These are phyloP conservation scores for Zophobas atratus DNA, from an alignment of 1,140 invertebrate genomes.

Conservation along the genomic window DNA sequence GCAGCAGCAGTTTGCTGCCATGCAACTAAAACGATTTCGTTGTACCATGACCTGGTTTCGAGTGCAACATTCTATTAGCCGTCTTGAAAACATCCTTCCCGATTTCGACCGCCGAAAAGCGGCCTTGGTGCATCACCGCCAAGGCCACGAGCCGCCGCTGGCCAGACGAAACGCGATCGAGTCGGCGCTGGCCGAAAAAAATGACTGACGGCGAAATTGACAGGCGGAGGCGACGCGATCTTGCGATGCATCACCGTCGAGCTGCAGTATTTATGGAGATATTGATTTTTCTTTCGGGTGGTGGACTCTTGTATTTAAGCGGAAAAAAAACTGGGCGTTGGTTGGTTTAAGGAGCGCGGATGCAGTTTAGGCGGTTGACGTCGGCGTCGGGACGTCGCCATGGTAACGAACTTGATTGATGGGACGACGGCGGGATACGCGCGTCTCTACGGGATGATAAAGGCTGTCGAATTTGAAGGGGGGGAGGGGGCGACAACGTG, in stretches of 20 bases:
- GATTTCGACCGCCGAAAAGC: slow-evolving; percentile 32
- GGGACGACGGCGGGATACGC: slow-evolving; percentile 57
- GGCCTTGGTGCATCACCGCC: slow-evolving; percentile 49
- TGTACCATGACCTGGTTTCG: slow-evolving; percentile 67
- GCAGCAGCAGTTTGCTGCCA: slow-evolving; percentile 57
- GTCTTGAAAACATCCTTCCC: slow-evolving; percentile 61
- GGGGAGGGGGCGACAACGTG: not conserved
- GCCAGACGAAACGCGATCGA: slow-evolving; percentile 15
- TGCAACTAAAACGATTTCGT: slow-evolving; percentile 66
- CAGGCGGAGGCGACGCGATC: slow-evolving; percentile 23
- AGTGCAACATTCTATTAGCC: slow-evolving; percentile 63
- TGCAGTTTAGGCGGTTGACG: slow-evolving; percentile 62
- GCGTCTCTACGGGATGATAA: slow-evolving; percentile 50
- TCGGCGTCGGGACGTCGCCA: slow-evolving; percentile 61
- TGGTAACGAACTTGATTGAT: slow-evolving; percentile 63
- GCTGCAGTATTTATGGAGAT: slow-evolving; percentile 62
- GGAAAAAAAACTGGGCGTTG: slow-evolving; percentile 66
- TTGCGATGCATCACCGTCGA: not conserved
- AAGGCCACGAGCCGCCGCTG: slow-evolving; percentile 49
- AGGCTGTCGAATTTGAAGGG: slow-evolving; percentile 63
- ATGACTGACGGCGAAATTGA: slow-evolving; percentile 36
- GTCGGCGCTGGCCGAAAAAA: slow-evolving; percentile 46
- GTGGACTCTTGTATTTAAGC: slow-evolving; percentile 59
- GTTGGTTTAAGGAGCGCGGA: slow-evolving; percentile 64
- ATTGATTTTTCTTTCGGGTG: slow-evolving; percentile 65